A percentile compares a stretch with the other conserved stretches of the same genome.
Conservation (phyloP, 2,888 invertebrate genomes). For the Luffia ferchaultella region DNA sequence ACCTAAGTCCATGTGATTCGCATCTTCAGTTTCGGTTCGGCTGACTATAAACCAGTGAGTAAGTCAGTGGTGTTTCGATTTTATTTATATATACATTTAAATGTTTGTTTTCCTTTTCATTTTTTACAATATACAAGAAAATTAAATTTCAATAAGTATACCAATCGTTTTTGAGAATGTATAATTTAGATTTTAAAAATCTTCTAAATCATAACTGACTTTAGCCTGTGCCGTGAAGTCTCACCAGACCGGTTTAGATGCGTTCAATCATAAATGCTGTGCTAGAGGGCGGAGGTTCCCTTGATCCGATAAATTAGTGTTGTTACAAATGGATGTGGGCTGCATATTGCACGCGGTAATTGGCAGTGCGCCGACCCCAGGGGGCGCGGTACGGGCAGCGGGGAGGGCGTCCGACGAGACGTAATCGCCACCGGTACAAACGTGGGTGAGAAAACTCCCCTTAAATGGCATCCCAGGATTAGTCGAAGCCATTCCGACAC, state of each 20-base stretch:
- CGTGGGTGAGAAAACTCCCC: conserved; percentile 45
- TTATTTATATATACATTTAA: too few species aligned
- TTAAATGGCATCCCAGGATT: conserved; percentile 55
- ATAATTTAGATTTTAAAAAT: too few species aligned
- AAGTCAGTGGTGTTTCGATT: too few species aligned
- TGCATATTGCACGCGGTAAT: conserved; percentile 2
- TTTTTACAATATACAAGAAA: too few species aligned
- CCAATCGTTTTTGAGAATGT: too few species aligned
- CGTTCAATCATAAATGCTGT: background rate
- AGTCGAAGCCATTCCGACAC: conserved; percentile 46
- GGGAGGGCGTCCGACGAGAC: background rate
- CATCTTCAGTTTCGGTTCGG: too few species aligned
- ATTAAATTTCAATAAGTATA: too few species aligned
- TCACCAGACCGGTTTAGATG: background rate
- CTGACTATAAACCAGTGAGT: too few species aligned
- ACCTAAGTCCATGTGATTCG: too few species aligned
- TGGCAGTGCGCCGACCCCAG: background rate
- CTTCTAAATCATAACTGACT: too few species aligned
- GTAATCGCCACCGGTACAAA: conserved; percentile 7
- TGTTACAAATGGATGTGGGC: conserved; percentile 6
- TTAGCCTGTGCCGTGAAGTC: background rate
- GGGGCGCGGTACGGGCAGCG: background rate
- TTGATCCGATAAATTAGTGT: conserved; percentile 1
- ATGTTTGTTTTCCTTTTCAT: too few species aligned
- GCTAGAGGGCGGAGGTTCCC: background rate